A percentile compares a stretch with the other conserved stretches of the same genome.
Conservation (phyloP, 2,888 invertebrate genomes). For the Eledone cirrhosa region DNA sequence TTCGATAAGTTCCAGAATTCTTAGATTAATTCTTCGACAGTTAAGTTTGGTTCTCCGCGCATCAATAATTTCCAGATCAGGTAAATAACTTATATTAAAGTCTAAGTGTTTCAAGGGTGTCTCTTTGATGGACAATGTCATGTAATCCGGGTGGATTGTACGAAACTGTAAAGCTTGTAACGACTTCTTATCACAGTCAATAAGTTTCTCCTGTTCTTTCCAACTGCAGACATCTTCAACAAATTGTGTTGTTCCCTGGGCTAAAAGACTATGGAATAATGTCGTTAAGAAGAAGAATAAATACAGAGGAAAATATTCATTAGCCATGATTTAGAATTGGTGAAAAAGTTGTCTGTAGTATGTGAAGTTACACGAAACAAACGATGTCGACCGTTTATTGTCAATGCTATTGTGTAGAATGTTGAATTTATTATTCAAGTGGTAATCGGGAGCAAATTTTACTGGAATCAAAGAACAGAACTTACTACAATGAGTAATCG, state of each 20-base stretch:
- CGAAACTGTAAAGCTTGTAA: background rate
- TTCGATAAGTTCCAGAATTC: background rate
- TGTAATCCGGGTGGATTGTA: background rate
- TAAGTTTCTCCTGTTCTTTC: background rate
- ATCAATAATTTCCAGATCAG: background rate
- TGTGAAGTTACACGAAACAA: no score
- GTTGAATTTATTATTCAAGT: no score
- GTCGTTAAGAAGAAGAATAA: no score
- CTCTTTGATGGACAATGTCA: background rate
- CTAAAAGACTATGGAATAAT: no score
- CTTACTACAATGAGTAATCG: no score
- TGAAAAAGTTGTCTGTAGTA: no score
- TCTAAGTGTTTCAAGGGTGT: background rate
- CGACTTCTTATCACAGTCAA: conserved; percentile 1
- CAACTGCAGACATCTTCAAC: background rate
- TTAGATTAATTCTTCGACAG: background rate
- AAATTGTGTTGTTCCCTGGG: background rate
- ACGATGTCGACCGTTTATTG: no score
- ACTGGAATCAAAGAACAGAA: no score
- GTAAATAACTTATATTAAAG: background rate
- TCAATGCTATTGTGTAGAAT: no score
- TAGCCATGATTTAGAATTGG: no score
- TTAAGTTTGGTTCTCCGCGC: background rate
- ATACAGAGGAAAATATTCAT: no score
- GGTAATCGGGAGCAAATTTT: no score